Evolutionary conservation across 2,113 vertebrate genomes (phyloP), one percentile per base, ranked within the genome.

Genomic region (Arothron firmamentum): DNA sequence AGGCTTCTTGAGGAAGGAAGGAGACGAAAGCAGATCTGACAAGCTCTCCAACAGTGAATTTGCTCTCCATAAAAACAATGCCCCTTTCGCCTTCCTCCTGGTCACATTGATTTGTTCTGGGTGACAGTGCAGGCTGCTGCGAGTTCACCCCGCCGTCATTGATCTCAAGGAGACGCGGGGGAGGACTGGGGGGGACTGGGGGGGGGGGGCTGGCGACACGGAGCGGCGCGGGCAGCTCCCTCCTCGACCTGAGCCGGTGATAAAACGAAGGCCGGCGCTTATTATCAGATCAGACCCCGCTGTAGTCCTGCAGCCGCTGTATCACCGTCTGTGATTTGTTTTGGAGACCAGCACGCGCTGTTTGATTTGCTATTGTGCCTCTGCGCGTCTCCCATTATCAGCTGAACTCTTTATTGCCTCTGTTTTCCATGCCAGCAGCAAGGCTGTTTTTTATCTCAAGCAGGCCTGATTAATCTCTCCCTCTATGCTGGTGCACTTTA

Each of bases 41-140:
- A 89, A 85, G 72, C 77, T 76, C 78, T 88, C 81, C 74, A 89
- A 82, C 85, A 84, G 85, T 69, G 72, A 84, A 88, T 88, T 87
- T 85, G 85, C 82, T 85, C 85, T 73, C 78, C 69, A 88, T 83
- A 87, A 88, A 88, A 88, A 89, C 87, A 86, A 88, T 85, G 83
- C 77, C 79, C 72, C 85, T 84, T 80, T 82, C 75, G 85, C 87
- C 79, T 86, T 85, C 80, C 84, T 91, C 87, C 79, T 81, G 84
- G 88, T 88, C 74, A 82, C 85, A 89, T 91, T 88, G 90, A 90
- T 91, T 89, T 90, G 85, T 88, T 87, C 85, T 85, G 84, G 81
- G 82, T 85, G 88, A 88, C 86, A 84, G 81, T 75, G 81, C 82
- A 73, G 82, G 83, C 85, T 87, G 85, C 87, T 87, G 84, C 87